Base-by-base conservation (phyloP, 2,888 invertebrate species). In the Agriotes lineatus region DNA sequence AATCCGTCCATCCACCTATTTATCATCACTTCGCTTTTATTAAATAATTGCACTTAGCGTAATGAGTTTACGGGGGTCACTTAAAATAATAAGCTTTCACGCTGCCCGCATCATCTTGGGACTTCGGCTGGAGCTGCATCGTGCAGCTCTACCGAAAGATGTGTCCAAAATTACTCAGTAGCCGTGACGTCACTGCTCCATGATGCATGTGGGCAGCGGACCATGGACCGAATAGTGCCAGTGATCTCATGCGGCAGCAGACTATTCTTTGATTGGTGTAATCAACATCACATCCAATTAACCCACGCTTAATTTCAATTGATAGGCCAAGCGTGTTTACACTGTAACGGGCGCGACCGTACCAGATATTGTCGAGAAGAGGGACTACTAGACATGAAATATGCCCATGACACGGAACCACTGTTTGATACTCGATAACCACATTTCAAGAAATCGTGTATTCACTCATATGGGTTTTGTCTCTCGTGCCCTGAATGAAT, bases 241-340 rank as follows among this genome's bases (percentile, higher is more conserved):
- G 62, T 72, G 72, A 72, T 72, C 72, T 72, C 72, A 72, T 69
- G 50, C 64, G 45, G 66, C 66, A 52, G 48, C 22, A 58, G 59
- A 59, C 19, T 58, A 52, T 59, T 65, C 61, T 68, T 68, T 72
- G 69, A 75, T 75, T 74, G 71, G 65, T 67, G 52, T 70, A 76
- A 75, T 76, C 67, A 76, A 67, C 72, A 68, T 72, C 74, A 71
- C 59, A 75, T 72, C 65, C 76, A 75, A 76, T 76, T 75, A 75
- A 73, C 76, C 76, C 76, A 76, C 76, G 75, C 72, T 69, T 72
- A 72, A 74, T 74, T 75, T 56, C 57, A 59, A 52, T 71, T 71
- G 50, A 70, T 69, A 63, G 52, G 19, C 12, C 33, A 54, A 12
- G 52, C 52, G 35, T 50, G 59, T 66, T 42, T 50, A 59, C 35